These are phyloP conservation scores for silkworm (Bombyx mori) DNA, from an alignment of 1,140 invertebrate genomes.

Conservation along the genomic window ASM3026992v2 NC_085117.1:15307501-15308000, in stretches of 20 bases:
- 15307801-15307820: slow-evolving; percentile 81
- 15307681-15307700: slow-evolving; percentile 4
- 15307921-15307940: slow-evolving; percentile 6
- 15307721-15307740: not conserved
- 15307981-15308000: no score
- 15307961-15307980: no score
- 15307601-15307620: not conserved
- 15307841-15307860: slow-evolving; percentile 81
- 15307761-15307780: not conserved
- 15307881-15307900: slow-evolving; percentile 77
- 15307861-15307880: slow-evolving; percentile 89
- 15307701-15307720: slow-evolving; percentile 4
- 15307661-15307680: slow-evolving; percentile 3
- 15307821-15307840: slow-evolving; percentile 81
- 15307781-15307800: slow-evolving; percentile 74
- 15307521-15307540: not conserved
- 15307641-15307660: slow-evolving; percentile 1
- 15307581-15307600: slow-evolving; percentile 2
- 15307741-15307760: not conserved
- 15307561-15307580: slow-evolving; percentile 3
- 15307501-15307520: not conserved
- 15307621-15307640: slow-evolving; percentile 2
- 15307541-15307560: not conserved
- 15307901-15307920: slow-evolving; percentile 4
- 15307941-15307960: slow-evolving; percentile 4